Evolutionary conservation across 2,113 vertebrate species (phyloP).

Genomic region (Ceyx cyanopectus): DNA sequence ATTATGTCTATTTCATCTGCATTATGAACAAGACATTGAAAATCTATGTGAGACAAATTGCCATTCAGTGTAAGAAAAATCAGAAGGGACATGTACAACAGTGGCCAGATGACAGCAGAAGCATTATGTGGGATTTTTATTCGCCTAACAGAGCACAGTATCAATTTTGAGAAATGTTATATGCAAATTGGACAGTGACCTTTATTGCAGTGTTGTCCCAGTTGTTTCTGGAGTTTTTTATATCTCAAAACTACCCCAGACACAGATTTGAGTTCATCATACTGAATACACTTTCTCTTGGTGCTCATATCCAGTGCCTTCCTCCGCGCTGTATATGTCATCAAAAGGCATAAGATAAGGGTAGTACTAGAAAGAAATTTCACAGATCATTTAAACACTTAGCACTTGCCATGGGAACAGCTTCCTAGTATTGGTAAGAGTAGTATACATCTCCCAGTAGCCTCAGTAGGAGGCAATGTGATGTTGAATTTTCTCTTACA

Average conservation of each 20-base stretch:
- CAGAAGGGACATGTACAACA: neutral
- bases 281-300: constrained; percentile 64
- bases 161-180: neutral
- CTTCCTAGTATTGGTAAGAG: neutral
- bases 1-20: neutral
- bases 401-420: neutral
- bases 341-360: neutral
- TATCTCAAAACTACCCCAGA: neutral
- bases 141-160: neutral
- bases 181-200: neutral
- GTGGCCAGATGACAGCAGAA: neutral
- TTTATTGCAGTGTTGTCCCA: neutral
- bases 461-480: neutral
- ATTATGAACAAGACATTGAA: neutral
- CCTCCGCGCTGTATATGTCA: neutral
- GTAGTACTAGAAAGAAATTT: neutral
- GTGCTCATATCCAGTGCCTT: constrained; percentile 17
- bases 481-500: neutral
- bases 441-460: neutral
- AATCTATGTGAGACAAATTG: neutral
- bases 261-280: neutral
- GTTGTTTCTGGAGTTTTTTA: neutral
- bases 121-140: neutral
- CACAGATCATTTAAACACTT: neutral
- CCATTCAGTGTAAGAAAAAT: neutral